Evolutionary conservation across 2,888 invertebrate species (phyloP), one percentile per base, ranked within the genome.

Genomic region (Lampropteryx suffumata): DNA sequence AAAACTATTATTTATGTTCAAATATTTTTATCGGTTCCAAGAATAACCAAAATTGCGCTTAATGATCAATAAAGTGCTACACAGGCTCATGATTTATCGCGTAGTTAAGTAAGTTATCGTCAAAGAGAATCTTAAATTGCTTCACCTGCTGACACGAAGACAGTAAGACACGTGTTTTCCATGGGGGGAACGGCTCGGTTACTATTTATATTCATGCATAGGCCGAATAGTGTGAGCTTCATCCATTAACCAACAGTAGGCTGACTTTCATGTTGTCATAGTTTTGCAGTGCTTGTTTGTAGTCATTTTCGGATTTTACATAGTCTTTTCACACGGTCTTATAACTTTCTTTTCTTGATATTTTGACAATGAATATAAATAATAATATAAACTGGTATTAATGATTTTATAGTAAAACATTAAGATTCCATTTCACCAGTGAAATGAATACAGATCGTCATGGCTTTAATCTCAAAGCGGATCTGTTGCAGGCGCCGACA

Each of bases 221-320:
- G 64, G 63, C 65, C 65, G 62, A 69, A 63, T 73, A 59, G 67
- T 69, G 43, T 64, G 64, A 70, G 71, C 67, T 69, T 74, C 73
- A 79, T 80, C 76, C 74, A 77, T 83, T 78, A 83, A 73, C 69
- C 79, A 79, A 75, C 73, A 78, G 79, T 78, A 79, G 79, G 77
- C 37, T 47, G 43, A 39, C 34, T 30, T 10, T n/a, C 26, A 21
- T 9, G 32, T 30, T 28, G 29, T 30, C n/a, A 3, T 13, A 14
- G 14, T 27, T 34, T 26, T 33, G 29, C 35, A 43, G 39, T 41
- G 5, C 68, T 62, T 65, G 59, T 68, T 66, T 10, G 73, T 73
- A 71, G 76, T 69, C 73, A 73, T 73, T 67, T 46, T 47, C 39
- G 13, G 35, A 46, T 41, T 42, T 51, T 35, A 13, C 41, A 30